Evolutionary conservation across 2,797 vertebrate species (phyloP), one percentile per base, ranked within the genome.

Genomic region (Melanotaenia maccullochi): DNA sequence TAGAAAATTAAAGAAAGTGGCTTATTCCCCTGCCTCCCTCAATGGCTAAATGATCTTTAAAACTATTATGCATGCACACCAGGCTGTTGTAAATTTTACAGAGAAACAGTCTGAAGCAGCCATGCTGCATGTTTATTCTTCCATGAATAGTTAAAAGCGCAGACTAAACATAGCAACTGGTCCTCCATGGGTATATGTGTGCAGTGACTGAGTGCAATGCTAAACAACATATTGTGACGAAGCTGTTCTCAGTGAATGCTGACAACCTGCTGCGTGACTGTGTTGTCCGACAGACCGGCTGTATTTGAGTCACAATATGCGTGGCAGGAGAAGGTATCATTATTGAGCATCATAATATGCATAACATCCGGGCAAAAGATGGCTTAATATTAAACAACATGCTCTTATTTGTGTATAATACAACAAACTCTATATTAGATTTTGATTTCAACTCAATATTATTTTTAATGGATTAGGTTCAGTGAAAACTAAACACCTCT

Each of bases 221-320:
- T 81, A 86, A 88, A 91, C 87, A 90, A 86, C 88, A 90, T 90
- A 89, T 81, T 89, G 89, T 32, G 68, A 35, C 75, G 88, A 91
- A 90, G 83, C 86, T 89, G 88, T 80, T 90, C 79, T 71, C 72
- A 60, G 71, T 68, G 84, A 76, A 87, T 80, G 79, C 78, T 65
- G 73, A 74, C 82, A 83, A 75, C 84, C 82, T 47, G 30, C 82
- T 82, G 80, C 25, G 78, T 73, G 71, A 73, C 68, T 57, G 52
- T 35, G 71, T 51, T 14, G 72, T 85, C 80, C 69, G 62, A 84
- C 84, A 86, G 84, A 58, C 70, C 77, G 83, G 44, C 60, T 71
- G 73, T 40, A 72, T 68, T 78, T 81, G 71, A 86, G 55, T 89
- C 72, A 85, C 70, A 73, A 81, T 75, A 72, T 79, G 79, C 69